phyloP scores from a whole-genome alignment of 2,797 vertebrate genomes.

The Pangasius sanitwongsei region DNA sequence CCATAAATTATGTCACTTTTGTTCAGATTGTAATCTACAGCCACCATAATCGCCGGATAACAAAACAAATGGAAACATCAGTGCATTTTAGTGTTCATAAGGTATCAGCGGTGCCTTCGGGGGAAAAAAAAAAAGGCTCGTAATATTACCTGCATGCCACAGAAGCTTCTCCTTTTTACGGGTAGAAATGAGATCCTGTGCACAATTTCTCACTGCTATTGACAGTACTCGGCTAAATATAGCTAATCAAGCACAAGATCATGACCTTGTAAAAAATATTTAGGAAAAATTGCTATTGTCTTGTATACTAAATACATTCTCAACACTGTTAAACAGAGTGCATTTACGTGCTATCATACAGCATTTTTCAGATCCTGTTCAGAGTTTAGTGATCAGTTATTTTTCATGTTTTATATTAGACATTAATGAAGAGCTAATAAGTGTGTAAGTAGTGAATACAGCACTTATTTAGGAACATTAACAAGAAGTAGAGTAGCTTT shows the following conservation, averaged over 20 bases:
- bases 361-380: not conserved
- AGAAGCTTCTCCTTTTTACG: constrained; percentile 28
- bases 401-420: not conserved
- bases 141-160: constrained; percentile 1
- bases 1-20: not conserved
- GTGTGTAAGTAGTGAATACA: not conserved
- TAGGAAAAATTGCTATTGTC: not conserved
- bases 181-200: constrained; percentile 44
- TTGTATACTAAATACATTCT: not conserved
- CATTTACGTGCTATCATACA: not conserved
- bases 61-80: not conserved
- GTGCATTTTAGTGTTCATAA: constrained; percentile 9
- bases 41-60: not conserved
- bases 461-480: not conserved
- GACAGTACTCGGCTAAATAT: constrained; percentile 15
- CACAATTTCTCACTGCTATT: constrained; percentile 37
- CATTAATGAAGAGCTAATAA: not conserved
- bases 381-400: not conserved
- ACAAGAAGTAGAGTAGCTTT: not conserved
- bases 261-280: constrained; percentile 7
- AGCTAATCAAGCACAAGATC: constrained; percentile 50
- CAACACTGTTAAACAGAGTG: not conserved
- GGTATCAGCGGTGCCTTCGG: not conserved
- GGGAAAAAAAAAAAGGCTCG: not conserved
- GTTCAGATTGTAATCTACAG: not conserved